A percentile compares a stretch with the other conserved stretches of the same genome.
phyloP scores from a whole-genome alignment of 2,888 invertebrate genomes.

The Polydrusus tereticollis region DNA sequence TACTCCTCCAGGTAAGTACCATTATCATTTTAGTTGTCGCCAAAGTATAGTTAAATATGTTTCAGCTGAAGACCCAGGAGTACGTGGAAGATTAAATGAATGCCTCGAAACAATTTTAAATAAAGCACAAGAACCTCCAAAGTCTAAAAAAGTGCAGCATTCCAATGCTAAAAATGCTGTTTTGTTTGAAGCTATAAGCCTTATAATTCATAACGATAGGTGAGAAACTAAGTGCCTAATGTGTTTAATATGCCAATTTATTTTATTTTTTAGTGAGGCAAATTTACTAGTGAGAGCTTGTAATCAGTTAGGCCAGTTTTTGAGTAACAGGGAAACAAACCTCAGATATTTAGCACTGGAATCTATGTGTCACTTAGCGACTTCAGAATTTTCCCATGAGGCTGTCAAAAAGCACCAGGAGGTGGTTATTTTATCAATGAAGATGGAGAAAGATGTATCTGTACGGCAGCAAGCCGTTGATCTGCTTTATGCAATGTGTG shows the following conservation, averaged over 20 bases:
- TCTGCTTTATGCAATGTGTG: slow-evolving; percentile 99
- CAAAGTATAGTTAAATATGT: background rate
- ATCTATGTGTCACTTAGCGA: slow-evolving; percentile 99
- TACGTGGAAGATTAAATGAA: slow-evolving; percentile 95
- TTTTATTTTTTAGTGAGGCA: slow-evolving; percentile 79
- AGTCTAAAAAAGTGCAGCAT: slow-evolving; percentile 99
- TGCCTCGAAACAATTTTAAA: slow-evolving; percentile 98
- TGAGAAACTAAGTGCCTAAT: slow-evolving; percentile 52
- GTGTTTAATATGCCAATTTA: background rate
- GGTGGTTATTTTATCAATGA: slow-evolving; percentile 98
- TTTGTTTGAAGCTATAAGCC: slow-evolving; percentile 98
- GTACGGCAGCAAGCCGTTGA: slow-evolving; percentile 99
- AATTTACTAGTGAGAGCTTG: slow-evolving; percentile 97
- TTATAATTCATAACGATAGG: slow-evolving; percentile 98
- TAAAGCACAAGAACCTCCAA: slow-evolving; percentile 99
- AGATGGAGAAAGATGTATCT: slow-evolving; percentile 99
- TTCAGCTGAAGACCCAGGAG: slow-evolving; percentile 91
- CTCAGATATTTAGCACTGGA: slow-evolving; percentile 97
- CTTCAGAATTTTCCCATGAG: slow-evolving; percentile 99
- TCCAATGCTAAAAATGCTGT: slow-evolving; percentile 99
- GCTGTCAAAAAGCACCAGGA: slow-evolving; percentile 99
- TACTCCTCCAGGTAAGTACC: slow-evolving; percentile 86
- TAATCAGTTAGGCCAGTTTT: slow-evolving; percentile 98
- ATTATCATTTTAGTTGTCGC: too few species aligned
- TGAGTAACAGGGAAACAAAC: slow-evolving; percentile 97